Percentiles rank a stretch among this genome's conserved stretches.
phyloP scores from a whole-genome alignment of 2,888 invertebrate genomes.

The Oegoconia quadripuncta region DNA sequence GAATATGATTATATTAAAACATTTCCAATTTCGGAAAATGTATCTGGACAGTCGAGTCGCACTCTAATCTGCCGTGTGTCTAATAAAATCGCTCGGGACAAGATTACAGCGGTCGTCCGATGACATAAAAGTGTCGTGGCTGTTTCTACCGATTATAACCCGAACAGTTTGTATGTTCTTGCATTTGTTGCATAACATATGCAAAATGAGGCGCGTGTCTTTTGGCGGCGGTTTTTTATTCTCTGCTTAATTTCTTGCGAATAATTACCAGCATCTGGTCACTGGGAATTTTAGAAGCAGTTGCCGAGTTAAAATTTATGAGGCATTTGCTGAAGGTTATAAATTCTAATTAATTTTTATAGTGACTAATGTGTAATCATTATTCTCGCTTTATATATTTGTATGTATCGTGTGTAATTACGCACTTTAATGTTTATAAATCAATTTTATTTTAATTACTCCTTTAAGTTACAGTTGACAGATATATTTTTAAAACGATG shows the following conservation, averaged over 20 bases:
- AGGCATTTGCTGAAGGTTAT: constrained; percentile 11
- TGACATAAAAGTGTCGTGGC: constrained; percentile 58
- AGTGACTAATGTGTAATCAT: constrained; percentile 1
- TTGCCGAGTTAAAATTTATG: constrained; percentile 6
- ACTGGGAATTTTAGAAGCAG: constrained; percentile 9
- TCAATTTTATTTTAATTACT: neutral
- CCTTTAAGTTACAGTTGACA: neutral
- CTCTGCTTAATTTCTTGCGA: constrained; percentile 27
- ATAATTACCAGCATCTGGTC: constrained; percentile 32
- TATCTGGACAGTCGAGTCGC: no score
- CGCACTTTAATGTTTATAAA: neutral
- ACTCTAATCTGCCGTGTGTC: constrained; percentile 14
- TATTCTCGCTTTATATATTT: neutral
- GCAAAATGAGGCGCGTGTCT: constrained; percentile 47
- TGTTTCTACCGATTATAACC: constrained; percentile 35
- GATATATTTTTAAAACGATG: no score
- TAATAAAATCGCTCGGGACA: constrained; percentile 27
- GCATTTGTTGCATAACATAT: constrained; percentile 38
- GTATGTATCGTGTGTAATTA: neutral
- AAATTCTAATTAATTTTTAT: constrained; percentile 10
- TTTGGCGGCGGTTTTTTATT: constrained; percentile 22
- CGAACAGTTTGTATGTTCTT: constrained; percentile 28
- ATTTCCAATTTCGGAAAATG: no score
- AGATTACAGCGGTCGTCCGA: constrained; percentile 33
- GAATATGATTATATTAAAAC: neutral